Evolutionary conservation across 2,797 vertebrate genomes (phyloP), one percentile per base, ranked within the genome.

Genomic region (Brachyrhaphis roseni): DNA sequence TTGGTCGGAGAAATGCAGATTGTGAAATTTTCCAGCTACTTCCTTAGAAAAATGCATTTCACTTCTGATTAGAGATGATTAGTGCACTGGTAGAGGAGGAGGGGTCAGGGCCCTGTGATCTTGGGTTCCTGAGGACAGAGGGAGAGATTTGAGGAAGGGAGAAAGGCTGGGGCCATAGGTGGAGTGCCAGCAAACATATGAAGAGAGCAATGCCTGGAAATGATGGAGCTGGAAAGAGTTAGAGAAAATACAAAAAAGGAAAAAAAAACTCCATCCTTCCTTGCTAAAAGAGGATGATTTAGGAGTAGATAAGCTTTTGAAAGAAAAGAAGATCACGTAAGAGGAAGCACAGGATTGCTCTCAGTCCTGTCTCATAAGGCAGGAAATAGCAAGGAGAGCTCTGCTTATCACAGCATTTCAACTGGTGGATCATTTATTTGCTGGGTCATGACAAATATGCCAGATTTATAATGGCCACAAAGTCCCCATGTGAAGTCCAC

Each of bases 21-120:
- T 96, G 95, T 96, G 96, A 96, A 96, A 96, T 96, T 96, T 96
- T 96, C 96, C 96, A 96, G 96, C 95, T 93, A 96, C 96, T 96
- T 96, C 95, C 95, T 96, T 95, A 95, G 95, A 96, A 96, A 96
- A 96, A 96, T 94, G 95, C 95, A 96, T 95, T 96, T 96, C 96
- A 96, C 95, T 96, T 96, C 94, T 96, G 95, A 96, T 95, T 96
- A 94, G 90, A 84, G 74, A 76, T 92, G 86, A 96, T 95, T 95
- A 95, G 94, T 90, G 90, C 92, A 92, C 87, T 83, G 90, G 91
- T 90, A 89, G 91, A 91, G 90, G 79, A 83, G 88, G 84, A 80
- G 92, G 88, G 93, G 91, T 93, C 92, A 91, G 78, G 82, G 89
- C 86, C 91, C 90, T 92, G 78, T 92, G 91, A 91, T 92, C 91